phyloP scores from a whole-genome alignment of 2,888 invertebrate genomes.

The Micropterix aruncella region DNA sequence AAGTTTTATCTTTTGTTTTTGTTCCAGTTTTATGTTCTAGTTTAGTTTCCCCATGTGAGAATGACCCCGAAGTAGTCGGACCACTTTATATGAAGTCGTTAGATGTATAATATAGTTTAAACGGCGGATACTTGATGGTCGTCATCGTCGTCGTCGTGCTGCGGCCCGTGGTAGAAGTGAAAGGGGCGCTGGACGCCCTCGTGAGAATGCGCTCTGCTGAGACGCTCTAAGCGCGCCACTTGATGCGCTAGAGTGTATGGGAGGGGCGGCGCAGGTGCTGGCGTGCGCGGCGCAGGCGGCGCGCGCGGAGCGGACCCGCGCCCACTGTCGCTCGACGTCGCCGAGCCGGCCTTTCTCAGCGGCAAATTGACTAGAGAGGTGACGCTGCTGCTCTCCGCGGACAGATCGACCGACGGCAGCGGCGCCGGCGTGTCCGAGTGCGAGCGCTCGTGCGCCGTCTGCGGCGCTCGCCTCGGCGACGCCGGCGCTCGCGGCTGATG shows the following conservation, averaged over 20 bases:
- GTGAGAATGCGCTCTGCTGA: slow-evolving; percentile 74
- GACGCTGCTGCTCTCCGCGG: slow-evolving; percentile 90
- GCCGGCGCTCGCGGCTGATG: slow-evolving; percentile 65
- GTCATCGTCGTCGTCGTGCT: slow-evolving; percentile 37
- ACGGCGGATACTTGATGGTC: slow-evolving; percentile 40
- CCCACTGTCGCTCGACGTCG: slow-evolving; percentile 85
- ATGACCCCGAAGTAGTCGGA: no score
- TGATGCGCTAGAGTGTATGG: slow-evolving; percentile 78
- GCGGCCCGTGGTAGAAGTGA: slow-evolving; percentile 47
- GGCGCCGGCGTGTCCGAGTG: slow-evolving; percentile 82
- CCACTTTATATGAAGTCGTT: no score
- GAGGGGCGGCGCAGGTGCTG: slow-evolving; percentile 54
- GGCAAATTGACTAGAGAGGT: slow-evolving; percentile 85
- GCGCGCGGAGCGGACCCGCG: slow-evolving; percentile 49
- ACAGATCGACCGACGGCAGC: slow-evolving; percentile 75
- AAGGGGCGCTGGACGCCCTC: slow-evolving; percentile 70
- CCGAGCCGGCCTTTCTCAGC: slow-evolving; percentile 77
- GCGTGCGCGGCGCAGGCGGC: slow-evolving; percentile 50
- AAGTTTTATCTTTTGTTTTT: no score
- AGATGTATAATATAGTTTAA: slow-evolving; percentile 5
- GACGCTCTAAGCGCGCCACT: slow-evolving; percentile 68
- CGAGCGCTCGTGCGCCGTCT: slow-evolving; percentile 73
- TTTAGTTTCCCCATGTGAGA: no score
- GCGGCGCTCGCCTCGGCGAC: slow-evolving; percentile 41
- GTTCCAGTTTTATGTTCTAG: no score